Conservation (phyloP, 2,113 vertebrate species). For the Prunella fulvescens region DNA sequence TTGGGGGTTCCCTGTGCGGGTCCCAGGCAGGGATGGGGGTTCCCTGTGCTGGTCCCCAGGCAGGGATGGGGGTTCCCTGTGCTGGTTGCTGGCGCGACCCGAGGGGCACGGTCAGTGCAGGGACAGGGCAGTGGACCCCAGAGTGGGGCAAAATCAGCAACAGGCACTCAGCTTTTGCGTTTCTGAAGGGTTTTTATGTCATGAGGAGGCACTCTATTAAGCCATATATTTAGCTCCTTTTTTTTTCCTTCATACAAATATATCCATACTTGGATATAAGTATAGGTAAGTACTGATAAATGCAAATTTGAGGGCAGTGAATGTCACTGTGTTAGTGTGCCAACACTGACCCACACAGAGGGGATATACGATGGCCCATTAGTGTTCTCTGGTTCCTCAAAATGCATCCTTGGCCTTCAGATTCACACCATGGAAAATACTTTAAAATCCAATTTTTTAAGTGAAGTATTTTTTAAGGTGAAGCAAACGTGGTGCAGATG, state of each 20-base stretch:
- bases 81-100: accelerated
- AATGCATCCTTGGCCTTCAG: not conserved
- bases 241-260: not conserved
- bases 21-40: accelerated
- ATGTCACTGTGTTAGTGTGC: accelerated
- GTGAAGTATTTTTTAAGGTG: not conserved
- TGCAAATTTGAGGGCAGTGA: not conserved
- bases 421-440: not conserved
- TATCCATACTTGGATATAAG: accelerated
- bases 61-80: no score
- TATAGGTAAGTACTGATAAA: not conserved
- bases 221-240: accelerated
- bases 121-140: not conserved
- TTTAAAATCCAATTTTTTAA: not conserved
- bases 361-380: not conserved
- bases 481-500: no score
- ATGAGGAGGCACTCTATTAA: not conserved
- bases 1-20: no score
- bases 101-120: not conserved
- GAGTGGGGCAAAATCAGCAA: not conserved
- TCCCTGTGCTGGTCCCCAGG: not conserved
- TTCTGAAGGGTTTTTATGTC: no score
- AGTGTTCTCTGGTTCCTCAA: not conserved
- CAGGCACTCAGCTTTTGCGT: accelerated
- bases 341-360: no score